phyloP scores from a whole-genome alignment of 2,113 vertebrate species.

The Thymallus thymallus region DNA sequence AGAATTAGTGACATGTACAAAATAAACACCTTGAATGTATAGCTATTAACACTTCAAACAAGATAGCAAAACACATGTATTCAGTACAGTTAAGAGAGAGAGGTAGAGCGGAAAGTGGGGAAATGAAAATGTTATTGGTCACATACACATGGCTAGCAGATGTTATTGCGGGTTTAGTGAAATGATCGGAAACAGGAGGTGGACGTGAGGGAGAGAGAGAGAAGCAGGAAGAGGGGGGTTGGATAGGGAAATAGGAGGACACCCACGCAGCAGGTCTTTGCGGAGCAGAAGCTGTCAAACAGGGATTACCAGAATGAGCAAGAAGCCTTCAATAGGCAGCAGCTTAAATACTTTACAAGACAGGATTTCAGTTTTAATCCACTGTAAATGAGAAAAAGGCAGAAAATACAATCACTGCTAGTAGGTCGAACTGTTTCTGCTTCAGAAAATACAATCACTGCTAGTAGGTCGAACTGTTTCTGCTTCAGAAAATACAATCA shows the following conservation, averaged over 20 bases:
- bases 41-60: too few relatives aligned
- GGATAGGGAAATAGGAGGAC: conserved; percentile 29
- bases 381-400: conserved; percentile 60
- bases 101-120: too few relatives aligned
- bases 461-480: conserved; percentile 48
- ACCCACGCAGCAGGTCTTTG: conserved; percentile 52
- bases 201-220: neutral
- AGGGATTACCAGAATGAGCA: conserved; percentile 70
- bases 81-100: neutral
- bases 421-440: conserved; percentile 52
- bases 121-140: too few relatives aligned
- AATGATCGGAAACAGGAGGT: neutral
- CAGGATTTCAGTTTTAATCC: conserved; percentile 71
- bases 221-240: neutral
- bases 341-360: conserved; percentile 67
- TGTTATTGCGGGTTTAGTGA: too few relatives aligned
- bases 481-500: conserved; percentile 52
- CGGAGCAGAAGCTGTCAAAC: conserved; percentile 64
- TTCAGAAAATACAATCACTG: conserved; percentile 49
- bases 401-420: conserved; percentile 48
- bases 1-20: too few relatives aligned
- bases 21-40: too few relatives aligned
- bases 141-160: too few relatives aligned
- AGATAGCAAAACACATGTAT: neutral
- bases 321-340: conserved; percentile 65